Conservation (phyloP, 1,140 invertebrate genomes). For the Eueides isabella region DNA sequence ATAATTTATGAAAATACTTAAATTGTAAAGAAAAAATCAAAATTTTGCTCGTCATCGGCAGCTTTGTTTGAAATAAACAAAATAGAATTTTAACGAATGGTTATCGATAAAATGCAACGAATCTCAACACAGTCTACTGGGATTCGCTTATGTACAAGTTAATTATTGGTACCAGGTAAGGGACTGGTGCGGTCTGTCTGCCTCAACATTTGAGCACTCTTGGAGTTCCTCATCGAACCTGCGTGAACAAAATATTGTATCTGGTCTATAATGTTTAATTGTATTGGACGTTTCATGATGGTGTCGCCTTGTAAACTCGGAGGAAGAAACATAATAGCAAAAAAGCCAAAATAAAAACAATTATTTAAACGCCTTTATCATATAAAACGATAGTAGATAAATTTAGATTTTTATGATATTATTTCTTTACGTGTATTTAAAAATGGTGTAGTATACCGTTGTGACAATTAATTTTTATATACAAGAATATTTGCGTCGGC, state of each 20-base stretch:
- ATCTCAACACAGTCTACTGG: slow-evolving; percentile 63
- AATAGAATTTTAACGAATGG: slow-evolving; percentile 35
- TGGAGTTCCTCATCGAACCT: slow-evolving; percentile 82
- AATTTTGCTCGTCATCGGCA: slow-evolving; percentile 60
- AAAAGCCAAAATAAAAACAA: slow-evolving; percentile 40
- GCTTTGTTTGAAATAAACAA: slow-evolving; percentile 41
- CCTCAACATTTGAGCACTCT: slow-evolving; percentile 82
- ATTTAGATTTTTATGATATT: slow-evolving; percentile 13
- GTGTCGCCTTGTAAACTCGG: slow-evolving; percentile 47
- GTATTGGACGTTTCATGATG: slow-evolving; percentile 16
- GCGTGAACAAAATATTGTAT: slow-evolving; percentile 77
- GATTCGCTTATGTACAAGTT: slow-evolving; percentile 68
- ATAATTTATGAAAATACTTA: slow-evolving; percentile 26
- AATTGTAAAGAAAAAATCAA: slow-evolving; percentile 19
- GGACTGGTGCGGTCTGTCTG: slow-evolving; percentile 82
- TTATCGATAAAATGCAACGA: slow-evolving; percentile 50
- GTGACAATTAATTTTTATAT: slow-evolving; percentile 21
- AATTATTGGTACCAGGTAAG: slow-evolving; percentile 77
- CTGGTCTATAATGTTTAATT: slow-evolving; percentile 54
- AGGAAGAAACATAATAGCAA: slow-evolving; percentile 39
- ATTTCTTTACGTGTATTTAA: slow-evolving; percentile 9
- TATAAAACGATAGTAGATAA: slow-evolving; percentile 1
- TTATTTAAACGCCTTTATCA: background rate
- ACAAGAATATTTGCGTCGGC: slow-evolving; percentile 32
- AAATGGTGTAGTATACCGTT: slow-evolving; percentile 22